Percentiles rank a stretch among this genome's conserved stretches.
Evolutionary conservation across 2,113 vertebrate genomes (phyloP).

Genomic region (Nycticorax nycticorax): DNA sequence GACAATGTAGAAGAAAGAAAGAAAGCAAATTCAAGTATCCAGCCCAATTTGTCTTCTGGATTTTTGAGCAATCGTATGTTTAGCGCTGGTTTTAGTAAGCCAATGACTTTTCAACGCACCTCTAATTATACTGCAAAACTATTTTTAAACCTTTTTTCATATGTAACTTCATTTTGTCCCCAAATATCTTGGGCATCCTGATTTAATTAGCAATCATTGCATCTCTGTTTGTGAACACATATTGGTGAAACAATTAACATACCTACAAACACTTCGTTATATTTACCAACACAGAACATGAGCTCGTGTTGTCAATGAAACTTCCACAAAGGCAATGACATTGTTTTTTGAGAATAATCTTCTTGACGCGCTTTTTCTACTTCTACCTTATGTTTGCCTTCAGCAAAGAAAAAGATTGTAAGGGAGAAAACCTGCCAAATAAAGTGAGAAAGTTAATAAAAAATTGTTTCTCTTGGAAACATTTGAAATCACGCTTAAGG

Average conservation of each 20-base stretch:
- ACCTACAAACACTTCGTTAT: neutral
- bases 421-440: neutral
- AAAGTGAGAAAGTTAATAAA: neutral
- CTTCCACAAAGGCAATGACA: neutral
- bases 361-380: neutral
- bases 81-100: neutral
- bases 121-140: neutral
- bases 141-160: neutral
- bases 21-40: neutral
- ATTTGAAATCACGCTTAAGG: neutral
- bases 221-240: neutral
- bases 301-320: neutral
- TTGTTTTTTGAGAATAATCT: neutral
- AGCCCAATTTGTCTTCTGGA: neutral
- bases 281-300: neutral
- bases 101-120: neutral
- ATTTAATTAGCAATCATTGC: neutral
- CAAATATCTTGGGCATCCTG: neutral
- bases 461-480: neutral
- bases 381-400: neutral
- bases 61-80: neutral
- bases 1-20: neutral
- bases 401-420: neutral
- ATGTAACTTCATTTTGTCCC: neutral
- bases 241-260: neutral